Evolutionary conservation across 2,113 vertebrate species (phyloP).

Genomic region (Cephalopterus ornatus): DNA sequence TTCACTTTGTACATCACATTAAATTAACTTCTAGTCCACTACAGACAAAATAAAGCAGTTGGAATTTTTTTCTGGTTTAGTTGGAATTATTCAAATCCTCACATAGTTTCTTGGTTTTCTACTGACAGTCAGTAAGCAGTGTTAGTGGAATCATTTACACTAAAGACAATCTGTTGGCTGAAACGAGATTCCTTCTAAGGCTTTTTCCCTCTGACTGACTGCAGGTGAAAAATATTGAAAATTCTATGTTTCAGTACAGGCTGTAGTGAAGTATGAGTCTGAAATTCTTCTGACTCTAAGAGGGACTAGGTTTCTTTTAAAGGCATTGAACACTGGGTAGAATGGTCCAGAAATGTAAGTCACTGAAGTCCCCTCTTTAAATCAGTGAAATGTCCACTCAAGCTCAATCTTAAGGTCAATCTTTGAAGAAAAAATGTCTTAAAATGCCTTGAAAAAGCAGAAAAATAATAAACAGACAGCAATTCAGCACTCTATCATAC

Average conservation of each 20-base stretch:
- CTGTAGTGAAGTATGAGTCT: neutral
- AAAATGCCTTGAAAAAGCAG: neutral
- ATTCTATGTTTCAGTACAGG: neutral
- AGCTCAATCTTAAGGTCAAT: neutral
- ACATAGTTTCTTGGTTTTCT: neutral
- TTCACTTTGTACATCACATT: neutral
- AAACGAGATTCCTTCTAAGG: neutral
- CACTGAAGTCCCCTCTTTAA: neutral
- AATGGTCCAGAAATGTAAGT: neutral
- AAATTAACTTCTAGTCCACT: neutral
- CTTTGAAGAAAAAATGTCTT: neutral
- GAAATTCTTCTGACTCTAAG: neutral
- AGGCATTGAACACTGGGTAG: neutral
- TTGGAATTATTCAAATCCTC: neutral
- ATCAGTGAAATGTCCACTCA: neutral
- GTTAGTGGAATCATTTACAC: neutral
- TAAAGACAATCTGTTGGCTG: neutral
- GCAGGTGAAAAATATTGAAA: neutral
- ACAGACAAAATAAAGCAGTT: neutral
- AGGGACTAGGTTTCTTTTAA: neutral
- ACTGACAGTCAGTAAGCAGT: neutral
- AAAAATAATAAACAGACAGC: neutral
- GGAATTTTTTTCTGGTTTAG: neutral
- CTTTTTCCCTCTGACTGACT: neutral
- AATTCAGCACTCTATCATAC: neutral